Conservation (phyloP, 2,888 invertebrate species). For the Drosophila affinis region DNA sequence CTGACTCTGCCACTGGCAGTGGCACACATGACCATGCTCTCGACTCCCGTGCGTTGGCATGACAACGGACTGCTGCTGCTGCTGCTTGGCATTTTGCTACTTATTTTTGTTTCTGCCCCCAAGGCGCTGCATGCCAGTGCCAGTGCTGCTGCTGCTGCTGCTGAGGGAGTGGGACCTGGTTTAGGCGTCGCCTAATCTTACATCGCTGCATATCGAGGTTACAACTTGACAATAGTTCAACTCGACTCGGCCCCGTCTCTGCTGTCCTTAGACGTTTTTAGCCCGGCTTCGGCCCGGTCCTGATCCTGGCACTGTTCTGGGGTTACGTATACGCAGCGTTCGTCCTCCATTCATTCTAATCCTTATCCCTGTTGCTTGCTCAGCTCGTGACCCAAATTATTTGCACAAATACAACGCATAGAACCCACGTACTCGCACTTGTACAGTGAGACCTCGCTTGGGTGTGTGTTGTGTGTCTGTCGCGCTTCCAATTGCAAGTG, state of each 20-base stretch:
- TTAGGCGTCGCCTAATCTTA: slow-evolving; percentile 67
- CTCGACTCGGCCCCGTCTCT: slow-evolving; percentile 67
- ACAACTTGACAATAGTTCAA: slow-evolving; percentile 78
- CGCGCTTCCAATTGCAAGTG: slow-evolving; percentile 60
- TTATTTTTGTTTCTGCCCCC: slow-evolving; percentile 64
- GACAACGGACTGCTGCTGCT: slow-evolving; percentile 24
- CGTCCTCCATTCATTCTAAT: slow-evolving; percentile 22
- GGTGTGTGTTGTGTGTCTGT: slow-evolving; percentile 13
- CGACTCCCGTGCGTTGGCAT: slow-evolving; percentile 44
- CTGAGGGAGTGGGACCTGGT: slow-evolving; percentile 10
- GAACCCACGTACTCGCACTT: neutral
- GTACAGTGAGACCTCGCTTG: slow-evolving; percentile 17
- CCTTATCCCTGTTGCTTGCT: slow-evolving; percentile 29
- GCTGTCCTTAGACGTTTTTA: slow-evolving; percentile 60
- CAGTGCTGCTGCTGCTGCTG: neutral
- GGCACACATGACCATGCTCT: slow-evolving; percentile 22
- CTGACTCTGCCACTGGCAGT: neutral
- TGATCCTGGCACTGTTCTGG: slow-evolving; percentile 29
- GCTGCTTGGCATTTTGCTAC: slow-evolving; percentile 56
- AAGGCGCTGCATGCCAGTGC: slow-evolving; percentile 48
- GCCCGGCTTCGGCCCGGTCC: slow-evolving; percentile 30
- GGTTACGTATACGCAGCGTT: slow-evolving; percentile 66
- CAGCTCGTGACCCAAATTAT: slow-evolving; percentile 78
- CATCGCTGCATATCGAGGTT: slow-evolving; percentile 79
- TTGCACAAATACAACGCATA: slow-evolving; percentile 56